Conservation (phyloP, 2,113 vertebrate species). For the Sapayoa aenigma region DNA sequence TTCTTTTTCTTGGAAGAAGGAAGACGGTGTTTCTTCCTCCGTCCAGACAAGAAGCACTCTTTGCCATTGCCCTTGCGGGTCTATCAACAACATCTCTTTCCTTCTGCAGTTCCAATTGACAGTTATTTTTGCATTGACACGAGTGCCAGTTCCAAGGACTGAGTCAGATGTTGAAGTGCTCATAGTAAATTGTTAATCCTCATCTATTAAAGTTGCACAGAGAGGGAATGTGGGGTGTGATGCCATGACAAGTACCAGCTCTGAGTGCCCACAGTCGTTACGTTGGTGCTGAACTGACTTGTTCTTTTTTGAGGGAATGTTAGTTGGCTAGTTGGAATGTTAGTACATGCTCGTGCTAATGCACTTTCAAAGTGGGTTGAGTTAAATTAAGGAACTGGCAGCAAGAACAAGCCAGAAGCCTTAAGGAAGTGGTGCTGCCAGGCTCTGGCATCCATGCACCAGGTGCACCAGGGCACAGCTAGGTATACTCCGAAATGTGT, state of each 20-base stretch:
- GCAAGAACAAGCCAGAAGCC: neutral
- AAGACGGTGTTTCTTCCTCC: neutral
- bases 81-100: neutral
- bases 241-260: conserved; percentile 41
- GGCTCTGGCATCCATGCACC: neutral
- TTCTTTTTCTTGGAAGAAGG: neutral
- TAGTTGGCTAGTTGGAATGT: neutral
- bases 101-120: neutral
- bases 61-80: neutral
- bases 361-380: neutral
- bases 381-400: conserved; percentile 43
- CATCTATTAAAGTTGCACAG: neutral
- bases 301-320: conserved; percentile 1
- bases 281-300: conserved; percentile 10
- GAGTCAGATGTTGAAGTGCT: neutral
- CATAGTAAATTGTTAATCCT: conserved; percentile 3
- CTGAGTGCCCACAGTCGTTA: neutral
- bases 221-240: conserved; percentile 8
- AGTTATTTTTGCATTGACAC: neutral
- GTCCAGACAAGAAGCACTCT: neutral
- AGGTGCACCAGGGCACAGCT: neutral
- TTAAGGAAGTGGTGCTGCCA: conserved; percentile 15
- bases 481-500: neutral
- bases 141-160: neutral
- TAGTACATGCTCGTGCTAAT: conserved; percentile 26